Base-by-base conservation (phyloP, 2,113 vertebrate species). In the Ceyx margarethae region DNA sequence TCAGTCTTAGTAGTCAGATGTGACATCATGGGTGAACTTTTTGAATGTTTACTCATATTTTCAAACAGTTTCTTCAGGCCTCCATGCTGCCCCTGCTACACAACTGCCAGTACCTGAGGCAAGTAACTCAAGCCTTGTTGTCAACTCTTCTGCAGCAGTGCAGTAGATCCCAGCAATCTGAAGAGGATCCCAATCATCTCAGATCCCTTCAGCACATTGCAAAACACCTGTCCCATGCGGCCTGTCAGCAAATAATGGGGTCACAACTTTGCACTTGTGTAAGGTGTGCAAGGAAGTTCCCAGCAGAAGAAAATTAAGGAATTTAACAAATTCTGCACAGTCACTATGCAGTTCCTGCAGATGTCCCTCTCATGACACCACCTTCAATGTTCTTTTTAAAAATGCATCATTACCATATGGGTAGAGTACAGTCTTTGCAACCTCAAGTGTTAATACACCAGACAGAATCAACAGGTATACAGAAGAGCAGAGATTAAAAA, bases 301-400 rank as follows among this genome's bases (percentile, higher is more conserved):
- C 45, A 73, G 54, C n/a, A 73, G n/a, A 68, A 26, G 45, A 84
- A 69, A 5, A 2, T 18, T 4, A 23, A 0, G 6, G 56, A 91
- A 68, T 29, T 33, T 26, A 76, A 42, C 33, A 82, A 18, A 20
- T 45, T 68, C 56, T 88, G 37, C 37, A 45, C 12, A 43, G 29
- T 56, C 26, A n/a, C 29, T 15, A 4, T 11, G 17, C 23, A 56
- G 60, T 12, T 85, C 33, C 68, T 77, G 42, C 31, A 90, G 68
- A 64, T 6, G 6, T 29, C 7, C 2, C 12, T 4, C 2, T 28
- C 11, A 5, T 5, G 10, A 4, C 33, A 71, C 1, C 3, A 3
- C 2, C 12, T 67, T 43, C n/a, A 60, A 40, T 10, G 10, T 8
- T 85, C 10, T 45, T 62, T 80, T 48, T 10, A 48, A 80, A 88